phyloP scores from a whole-genome alignment of 2,888 invertebrate genomes.

The Hedychridium roseum region DNA sequence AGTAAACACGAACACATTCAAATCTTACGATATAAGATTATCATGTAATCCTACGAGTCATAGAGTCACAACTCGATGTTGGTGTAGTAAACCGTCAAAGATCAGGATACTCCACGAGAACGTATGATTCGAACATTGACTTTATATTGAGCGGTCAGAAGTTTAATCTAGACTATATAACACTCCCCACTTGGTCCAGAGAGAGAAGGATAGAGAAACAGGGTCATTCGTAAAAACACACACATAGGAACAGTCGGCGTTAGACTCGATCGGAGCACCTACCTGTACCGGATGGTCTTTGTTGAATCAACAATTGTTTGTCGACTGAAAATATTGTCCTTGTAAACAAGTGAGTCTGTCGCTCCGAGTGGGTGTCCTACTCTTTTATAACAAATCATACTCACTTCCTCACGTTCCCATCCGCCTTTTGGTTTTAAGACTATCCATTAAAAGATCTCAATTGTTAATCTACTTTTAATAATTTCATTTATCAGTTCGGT shows the following conservation, averaged over 20 bases:
- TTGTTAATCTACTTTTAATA: constrained; percentile 46
- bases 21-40: too few relatives aligned
- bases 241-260: constrained; percentile 1
- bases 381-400: constrained; percentile 45
- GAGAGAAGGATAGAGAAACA: too few relatives aligned
- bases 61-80: too few relatives aligned
- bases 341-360: constrained; percentile 58
- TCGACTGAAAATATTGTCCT: constrained; percentile 63
- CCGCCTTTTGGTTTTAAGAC: constrained; percentile 18
- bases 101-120: too few relatives aligned
- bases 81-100: too few relatives aligned
- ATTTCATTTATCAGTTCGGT: too few relatives aligned
- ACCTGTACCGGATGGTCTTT: constrained; percentile 54
- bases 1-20: too few relatives aligned
- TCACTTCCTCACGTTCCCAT: constrained; percentile 18
- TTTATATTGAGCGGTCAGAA: too few relatives aligned
- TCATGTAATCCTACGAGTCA: too few relatives aligned
- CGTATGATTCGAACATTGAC: too few relatives aligned
- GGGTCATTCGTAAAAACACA: constrained; percentile 52
- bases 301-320: constrained; percentile 62
- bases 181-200: too few relatives aligned
- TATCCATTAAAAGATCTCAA: constrained; percentile 34
- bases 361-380: constrained; percentile 35
- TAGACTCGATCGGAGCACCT: constrained; percentile 19
- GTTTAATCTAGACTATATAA: too few relatives aligned